phyloP scores from a whole-genome alignment of 2,113 vertebrate species.

The Plecotus auritus region DNA sequence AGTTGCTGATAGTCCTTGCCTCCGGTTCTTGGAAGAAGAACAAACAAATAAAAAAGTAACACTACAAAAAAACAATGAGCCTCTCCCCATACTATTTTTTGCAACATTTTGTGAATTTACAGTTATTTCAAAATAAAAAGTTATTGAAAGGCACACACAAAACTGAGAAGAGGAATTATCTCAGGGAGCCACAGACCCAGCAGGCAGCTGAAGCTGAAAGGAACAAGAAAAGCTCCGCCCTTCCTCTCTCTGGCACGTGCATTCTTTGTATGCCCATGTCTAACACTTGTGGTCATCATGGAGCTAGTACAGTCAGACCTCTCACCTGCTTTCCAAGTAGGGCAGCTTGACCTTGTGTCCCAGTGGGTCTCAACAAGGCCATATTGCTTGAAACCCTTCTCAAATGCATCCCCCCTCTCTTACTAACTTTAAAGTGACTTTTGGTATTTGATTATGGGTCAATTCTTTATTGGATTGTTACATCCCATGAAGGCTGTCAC shows the following conservation, averaged over 20 bases:
- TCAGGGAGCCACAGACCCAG: background rate
- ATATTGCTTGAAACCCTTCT: background rate
- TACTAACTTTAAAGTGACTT: background rate
- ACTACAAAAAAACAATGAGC: background rate
- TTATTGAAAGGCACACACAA: background rate
- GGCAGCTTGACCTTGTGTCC: background rate
- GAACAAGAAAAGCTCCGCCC: background rate
- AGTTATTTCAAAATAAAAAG: background rate
- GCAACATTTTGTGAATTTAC: background rate
- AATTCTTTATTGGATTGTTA: background rate
- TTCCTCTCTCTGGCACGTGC: background rate
- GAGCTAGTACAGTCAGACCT: background rate
- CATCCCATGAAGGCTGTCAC: background rate
- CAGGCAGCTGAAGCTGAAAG: background rate
- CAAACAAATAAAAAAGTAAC: background rate
- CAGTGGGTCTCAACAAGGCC: background rate
- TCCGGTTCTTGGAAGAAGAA: background rate
- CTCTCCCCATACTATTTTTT: background rate
- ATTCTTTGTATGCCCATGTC: background rate
- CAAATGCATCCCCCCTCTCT: background rate
- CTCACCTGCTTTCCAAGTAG: background rate
- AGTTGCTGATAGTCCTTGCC: background rate
- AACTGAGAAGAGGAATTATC: background rate
- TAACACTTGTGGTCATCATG: background rate
- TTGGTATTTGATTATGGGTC: background rate